Conservation (phyloP, 1,140 invertebrate genomes). For the Drosophila arizonae region DNA sequence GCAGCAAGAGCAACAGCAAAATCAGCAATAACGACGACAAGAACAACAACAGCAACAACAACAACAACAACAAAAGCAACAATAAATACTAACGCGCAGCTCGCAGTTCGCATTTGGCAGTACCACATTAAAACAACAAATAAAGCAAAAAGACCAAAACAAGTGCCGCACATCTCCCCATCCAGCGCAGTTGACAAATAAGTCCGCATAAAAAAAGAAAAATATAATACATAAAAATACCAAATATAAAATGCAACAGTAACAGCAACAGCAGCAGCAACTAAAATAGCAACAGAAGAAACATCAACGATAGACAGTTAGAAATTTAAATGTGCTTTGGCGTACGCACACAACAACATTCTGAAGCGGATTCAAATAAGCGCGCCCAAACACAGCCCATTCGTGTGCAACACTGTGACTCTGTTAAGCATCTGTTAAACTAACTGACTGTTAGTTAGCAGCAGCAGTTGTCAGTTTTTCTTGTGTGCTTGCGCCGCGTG, state of each 20-base stretch:
- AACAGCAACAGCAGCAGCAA: constrained; percentile 2
- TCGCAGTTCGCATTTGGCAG: constrained; percentile 43
- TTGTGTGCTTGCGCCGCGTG: constrained; percentile 55
- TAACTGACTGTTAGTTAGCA: constrained; percentile 56
- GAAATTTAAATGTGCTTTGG: constrained; percentile 23
- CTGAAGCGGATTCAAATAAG: constrained; percentile 32
- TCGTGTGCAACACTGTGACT: constrained; percentile 56
- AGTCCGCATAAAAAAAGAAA: constrained; percentile 8
- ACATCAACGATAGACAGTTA: constrained; percentile 26
- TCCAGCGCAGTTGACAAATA: constrained; percentile 30
- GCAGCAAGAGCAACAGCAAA: not conserved
- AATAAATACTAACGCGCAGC: constrained; percentile 30
- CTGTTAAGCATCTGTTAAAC: constrained; percentile 45
- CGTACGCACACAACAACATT: constrained; percentile 12
- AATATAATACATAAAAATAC: constrained; percentile 4
- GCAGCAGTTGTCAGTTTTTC: constrained; percentile 64
- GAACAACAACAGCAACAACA: constrained; percentile 4
- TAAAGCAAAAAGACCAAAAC: constrained; percentile 51
- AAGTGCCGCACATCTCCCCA: constrained; percentile 34
- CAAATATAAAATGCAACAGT: not conserved
- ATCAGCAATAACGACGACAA: too few relatives aligned
- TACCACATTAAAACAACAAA: constrained; percentile 47
- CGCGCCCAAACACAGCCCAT: constrained; percentile 31
- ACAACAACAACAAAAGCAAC: constrained; percentile 16
- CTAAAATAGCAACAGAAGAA: constrained; percentile 18